Evolutionary conservation across 2,113 vertebrate genomes (phyloP).

Genomic region (Malurus melanocephalus): DNA sequence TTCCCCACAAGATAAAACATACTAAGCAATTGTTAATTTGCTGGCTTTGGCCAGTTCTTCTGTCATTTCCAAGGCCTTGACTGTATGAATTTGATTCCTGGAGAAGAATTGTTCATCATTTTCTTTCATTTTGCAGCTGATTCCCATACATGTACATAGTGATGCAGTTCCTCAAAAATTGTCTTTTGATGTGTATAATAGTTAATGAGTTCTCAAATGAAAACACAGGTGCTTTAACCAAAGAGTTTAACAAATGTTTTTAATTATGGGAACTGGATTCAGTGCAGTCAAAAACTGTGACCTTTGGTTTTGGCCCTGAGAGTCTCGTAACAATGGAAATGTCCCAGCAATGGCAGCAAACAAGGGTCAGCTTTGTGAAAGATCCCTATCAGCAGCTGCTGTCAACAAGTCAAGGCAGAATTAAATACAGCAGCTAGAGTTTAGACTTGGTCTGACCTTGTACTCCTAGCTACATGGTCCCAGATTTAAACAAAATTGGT

Average conservation of each 20-base stretch:
- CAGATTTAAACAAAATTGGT: not conserved
- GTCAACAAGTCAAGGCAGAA: conserved; percentile 26
- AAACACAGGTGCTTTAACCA: conserved; percentile 23
- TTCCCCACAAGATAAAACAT: not conserved
- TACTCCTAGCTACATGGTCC: not conserved
- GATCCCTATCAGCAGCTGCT: not conserved
- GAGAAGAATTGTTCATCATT: conserved; percentile 10
- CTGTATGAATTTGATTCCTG: not conserved
- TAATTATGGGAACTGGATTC: not conserved
- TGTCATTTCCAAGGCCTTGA: not conserved
- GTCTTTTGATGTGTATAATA: not conserved
- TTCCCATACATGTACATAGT: not conserved
- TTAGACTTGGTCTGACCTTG: conserved; percentile 13
- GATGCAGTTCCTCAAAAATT: not conserved
- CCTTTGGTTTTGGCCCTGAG: not conserved
- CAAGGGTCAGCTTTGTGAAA: conserved; percentile 19
- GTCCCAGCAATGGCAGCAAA: not conserved
- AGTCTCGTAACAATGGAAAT: not conserved
- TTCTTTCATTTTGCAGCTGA: conserved; percentile 7
- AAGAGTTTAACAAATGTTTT: not conserved
- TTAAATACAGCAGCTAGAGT: not conserved
- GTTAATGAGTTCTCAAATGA: conserved; percentile 50
- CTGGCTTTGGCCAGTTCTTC: not conserved
- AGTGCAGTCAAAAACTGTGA: not conserved
- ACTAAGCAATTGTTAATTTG: not conserved